Base-by-base conservation (phyloP, 1,140 invertebrate genomes). In the Drosophila ercepeae region DNA sequence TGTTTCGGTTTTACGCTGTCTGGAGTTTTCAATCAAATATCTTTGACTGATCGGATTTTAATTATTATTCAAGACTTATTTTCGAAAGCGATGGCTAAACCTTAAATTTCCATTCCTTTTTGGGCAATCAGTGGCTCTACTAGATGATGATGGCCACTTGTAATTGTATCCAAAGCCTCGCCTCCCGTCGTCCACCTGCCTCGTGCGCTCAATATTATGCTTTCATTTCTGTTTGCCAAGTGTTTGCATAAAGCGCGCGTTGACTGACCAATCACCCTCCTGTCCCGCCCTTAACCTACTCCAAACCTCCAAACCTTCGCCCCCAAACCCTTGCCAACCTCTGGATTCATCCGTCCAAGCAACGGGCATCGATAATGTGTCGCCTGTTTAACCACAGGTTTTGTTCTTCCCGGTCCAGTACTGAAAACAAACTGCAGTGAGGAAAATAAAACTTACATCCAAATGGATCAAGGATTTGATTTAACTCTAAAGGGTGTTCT, bases 221-320 rank as follows among this genome's bases (percentile, higher is more conserved):
- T 88, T 88, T 77, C 83, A 82, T 86, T 86, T 84, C 81, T 82
- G 82, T 69, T 82, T 63, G 64, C 82, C 64, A 75, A 86, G 82
- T 86, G 82, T 86, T 88, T 86, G 82, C 74, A 88, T 67, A 71
- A 75, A 70, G 77, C 73, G 59, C 78, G 78, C 55, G 72, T 70
- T 81, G 34, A 74, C 79, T 61, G 81, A 75, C 68, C 63, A 72
- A 19, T 41, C 55, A 44, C 27, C 19, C 27, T 14, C 21, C 21
- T 4, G 4, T 34, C 4, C 34, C 9, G 4, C 5, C 36, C 36
- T 13, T 5, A 4, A 23, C 48, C 25, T 18, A 8, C 51, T 16
- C 34, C 34, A 3, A 16, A 5, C 6, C 14, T 41, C 21, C 21
- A 21, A 21, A 4, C 21, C 18, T 32, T 25, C n/a, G 27, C 39